phyloP scores from a whole-genome alignment of 2,888 invertebrate species.

The Panzeria rudis region DNA sequence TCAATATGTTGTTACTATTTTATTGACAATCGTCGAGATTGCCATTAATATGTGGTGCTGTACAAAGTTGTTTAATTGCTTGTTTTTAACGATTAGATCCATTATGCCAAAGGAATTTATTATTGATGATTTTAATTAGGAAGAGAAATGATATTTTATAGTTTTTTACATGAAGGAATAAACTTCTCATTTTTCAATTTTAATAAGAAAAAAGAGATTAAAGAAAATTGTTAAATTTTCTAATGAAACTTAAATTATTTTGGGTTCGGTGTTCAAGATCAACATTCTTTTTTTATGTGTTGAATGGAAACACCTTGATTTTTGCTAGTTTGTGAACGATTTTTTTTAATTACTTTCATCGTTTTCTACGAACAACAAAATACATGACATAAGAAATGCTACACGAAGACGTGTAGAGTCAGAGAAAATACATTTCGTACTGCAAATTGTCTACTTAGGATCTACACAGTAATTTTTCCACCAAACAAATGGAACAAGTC shows the following conservation, averaged over 20 bases:
- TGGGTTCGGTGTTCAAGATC: background rate
- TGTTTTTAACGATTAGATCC: constrained; percentile 62
- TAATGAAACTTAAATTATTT: background rate
- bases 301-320: background rate
- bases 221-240: background rate
- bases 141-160: background rate
- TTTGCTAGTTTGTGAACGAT: background rate
- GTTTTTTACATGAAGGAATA: background rate
- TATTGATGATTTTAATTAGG: constrained; percentile 61
- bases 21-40: constrained; percentile 52
- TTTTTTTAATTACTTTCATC: too few species aligned
- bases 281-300: too few species aligned
- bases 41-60: constrained; percentile 34
- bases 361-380: too few species aligned
- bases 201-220: background rate
- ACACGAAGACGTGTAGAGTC: too few species aligned
- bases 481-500: too few species aligned
- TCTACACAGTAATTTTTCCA: too few species aligned
- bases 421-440: too few species aligned
- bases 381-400: background rate
- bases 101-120: constrained; percentile 57
- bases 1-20: constrained; percentile 46
- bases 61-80: constrained; percentile 61
- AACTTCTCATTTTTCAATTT: background rate
- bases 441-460: too few species aligned